These are phyloP conservation scores for Saccostrea echinata DNA, from an alignment of 1,140 invertebrate species.

Conservation along the genomic window DNA sequence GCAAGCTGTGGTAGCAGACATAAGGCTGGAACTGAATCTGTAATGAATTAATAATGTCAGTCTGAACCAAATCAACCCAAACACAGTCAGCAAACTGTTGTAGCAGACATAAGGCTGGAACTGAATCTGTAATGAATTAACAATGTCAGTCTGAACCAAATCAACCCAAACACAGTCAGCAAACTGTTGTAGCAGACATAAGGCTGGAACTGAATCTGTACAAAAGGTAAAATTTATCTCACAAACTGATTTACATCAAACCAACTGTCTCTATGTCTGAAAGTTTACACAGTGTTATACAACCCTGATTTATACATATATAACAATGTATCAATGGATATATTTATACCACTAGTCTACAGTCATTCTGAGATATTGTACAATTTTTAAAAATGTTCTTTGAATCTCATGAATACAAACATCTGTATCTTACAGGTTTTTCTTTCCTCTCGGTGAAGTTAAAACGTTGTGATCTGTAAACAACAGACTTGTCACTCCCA, in stretches of 20 bases:
- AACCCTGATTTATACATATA: too few relatives aligned
- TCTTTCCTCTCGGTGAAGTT: conserved; percentile 86
- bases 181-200: conserved; percentile 77
- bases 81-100: conserved; percentile 72
- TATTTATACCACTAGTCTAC: too few relatives aligned
- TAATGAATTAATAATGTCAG: conserved; percentile 76
- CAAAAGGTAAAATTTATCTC: too few relatives aligned
- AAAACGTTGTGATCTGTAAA: conserved; percentile 87
- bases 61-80: conserved; percentile 82
- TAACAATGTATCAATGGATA: too few relatives aligned
- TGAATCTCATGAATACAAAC: too few relatives aligned
- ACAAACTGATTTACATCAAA: too few relatives aligned
- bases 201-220: conserved; percentile 77
- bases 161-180: conserved; percentile 79
- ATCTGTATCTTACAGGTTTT: background rate
- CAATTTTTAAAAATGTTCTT: too few relatives aligned
- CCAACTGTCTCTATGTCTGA: too few relatives aligned
- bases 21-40: conserved; percentile 80
- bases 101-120: conserved; percentile 78
- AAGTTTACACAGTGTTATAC: too few relatives aligned
- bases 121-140: conserved; percentile 73
- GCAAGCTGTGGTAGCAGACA: conserved; percentile 71
- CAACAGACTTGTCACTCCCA: conserved; percentile 90
- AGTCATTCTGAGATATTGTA: too few relatives aligned
- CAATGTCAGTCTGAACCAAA: conserved; percentile 82